phyloP scores from a whole-genome alignment of 1,140 invertebrate genomes.

The Drosophila burlai region DNA sequence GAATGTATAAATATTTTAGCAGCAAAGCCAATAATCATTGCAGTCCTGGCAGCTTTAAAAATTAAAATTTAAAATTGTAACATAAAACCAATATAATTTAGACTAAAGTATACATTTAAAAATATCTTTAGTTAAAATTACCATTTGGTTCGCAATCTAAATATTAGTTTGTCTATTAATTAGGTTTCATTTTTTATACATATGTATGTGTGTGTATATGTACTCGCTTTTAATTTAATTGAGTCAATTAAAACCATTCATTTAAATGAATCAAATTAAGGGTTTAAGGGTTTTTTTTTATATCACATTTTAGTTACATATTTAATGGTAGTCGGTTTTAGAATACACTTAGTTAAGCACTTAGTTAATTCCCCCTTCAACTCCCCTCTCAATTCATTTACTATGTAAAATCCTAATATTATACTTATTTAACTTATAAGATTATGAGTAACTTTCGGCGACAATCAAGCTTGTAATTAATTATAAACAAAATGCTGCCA shows the following conservation, averaged over 20 bases:
- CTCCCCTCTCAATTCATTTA: not conserved
- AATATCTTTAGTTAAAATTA: not conserved
- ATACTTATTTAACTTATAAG: not conserved
- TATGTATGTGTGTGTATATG: too few relatives aligned
- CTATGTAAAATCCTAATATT: too few relatives aligned
- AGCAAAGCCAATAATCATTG: slow-evolving; percentile 47
- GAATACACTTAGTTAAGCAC: not conserved
- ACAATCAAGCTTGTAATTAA: not conserved
- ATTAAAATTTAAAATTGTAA: not conserved
- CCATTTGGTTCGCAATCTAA: not conserved
- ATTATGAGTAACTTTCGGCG: not conserved
- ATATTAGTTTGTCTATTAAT: not conserved
- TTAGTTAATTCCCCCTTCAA: too few relatives aligned
- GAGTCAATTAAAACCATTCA: not conserved
- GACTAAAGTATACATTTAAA: too few relatives aligned
- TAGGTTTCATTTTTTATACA: not conserved
- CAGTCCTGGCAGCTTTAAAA: not conserved
- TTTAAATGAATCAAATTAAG: not conserved
- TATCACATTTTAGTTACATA: not conserved
- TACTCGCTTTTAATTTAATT: not conserved
- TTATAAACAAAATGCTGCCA: not conserved
- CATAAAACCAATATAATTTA: not conserved
- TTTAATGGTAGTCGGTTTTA: not conserved
- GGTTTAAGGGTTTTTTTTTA: not conserved
- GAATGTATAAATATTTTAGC: slow-evolving; percentile 58